These are phyloP conservation scores for Falco punctatus DNA, from an alignment of 2,113 vertebrate genomes.

Conservation along the genomic window DNA sequence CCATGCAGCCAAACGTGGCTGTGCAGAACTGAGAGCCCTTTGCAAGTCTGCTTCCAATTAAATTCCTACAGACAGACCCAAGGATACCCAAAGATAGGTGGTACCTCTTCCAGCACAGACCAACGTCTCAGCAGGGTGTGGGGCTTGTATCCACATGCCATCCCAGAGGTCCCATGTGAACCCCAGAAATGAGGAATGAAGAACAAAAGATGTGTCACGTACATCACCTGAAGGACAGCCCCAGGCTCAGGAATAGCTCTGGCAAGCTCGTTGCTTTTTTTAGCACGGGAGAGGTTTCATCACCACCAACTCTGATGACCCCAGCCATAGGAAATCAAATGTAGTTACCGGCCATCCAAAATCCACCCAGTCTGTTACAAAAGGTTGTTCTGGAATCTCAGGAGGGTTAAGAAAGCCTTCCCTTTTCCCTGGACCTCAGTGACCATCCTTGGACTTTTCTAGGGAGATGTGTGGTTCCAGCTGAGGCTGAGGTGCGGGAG, in stretches of 20 bases:
- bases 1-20: accelerated
- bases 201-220: accelerated
- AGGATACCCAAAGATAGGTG: accelerated
- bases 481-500: background rate
- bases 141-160: background rate
- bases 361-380: background rate
- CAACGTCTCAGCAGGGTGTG: background rate
- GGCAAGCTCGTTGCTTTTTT: background rate
- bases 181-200: background rate
- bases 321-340: background rate
- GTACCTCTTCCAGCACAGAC: background rate
- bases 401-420: background rate
- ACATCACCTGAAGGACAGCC: background rate
- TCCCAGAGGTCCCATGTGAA: accelerated
- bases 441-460: background rate
- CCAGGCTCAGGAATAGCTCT: background rate
- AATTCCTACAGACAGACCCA: accelerated
- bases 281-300: background rate
- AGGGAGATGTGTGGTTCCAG: background rate
- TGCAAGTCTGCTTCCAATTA: background rate
- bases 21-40: background rate
- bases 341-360: too few species aligned
- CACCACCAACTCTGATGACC: accelerated
- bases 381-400: background rate
- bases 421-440: background rate